Evolutionary conservation across 2,797 vertebrate genomes (phyloP).

Genomic region (Dallia pectoralis): DNA sequence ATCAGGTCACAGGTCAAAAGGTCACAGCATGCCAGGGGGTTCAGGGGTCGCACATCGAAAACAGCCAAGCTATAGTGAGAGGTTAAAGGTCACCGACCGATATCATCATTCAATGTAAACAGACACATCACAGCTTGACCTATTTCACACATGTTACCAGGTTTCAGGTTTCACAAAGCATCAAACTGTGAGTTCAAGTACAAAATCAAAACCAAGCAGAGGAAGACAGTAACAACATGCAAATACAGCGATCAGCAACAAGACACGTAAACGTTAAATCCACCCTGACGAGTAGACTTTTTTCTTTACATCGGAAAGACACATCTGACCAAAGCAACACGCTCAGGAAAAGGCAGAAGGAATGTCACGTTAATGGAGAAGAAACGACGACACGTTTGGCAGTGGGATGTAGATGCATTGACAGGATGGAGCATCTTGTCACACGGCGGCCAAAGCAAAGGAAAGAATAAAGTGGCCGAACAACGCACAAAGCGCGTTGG

Average conservation of each 20-base stretch:
- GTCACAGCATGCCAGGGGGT: conserved; percentile 55
- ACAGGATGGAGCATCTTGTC: conserved; percentile 12
- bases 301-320: neutral
- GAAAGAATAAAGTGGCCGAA: conserved; percentile 17
- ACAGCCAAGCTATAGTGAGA: conserved; percentile 14
- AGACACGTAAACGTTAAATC: neutral
- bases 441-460: conserved; percentile 23
- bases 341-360: conserved; percentile 17
- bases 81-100: neutral
- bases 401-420: conserved; percentile 23
- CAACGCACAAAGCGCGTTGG: neutral
- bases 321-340: conserved; percentile 2
- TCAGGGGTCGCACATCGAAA: conserved; percentile 21
- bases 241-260: neutral
- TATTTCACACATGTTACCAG: conserved; percentile 23
- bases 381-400: conserved; percentile 22
- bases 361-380: conserved; percentile 12
- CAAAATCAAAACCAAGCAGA: conserved; percentile 25
- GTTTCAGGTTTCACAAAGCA: conserved; percentile 17
- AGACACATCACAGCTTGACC: conserved; percentile 25
- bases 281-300: neutral
- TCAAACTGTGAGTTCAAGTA: conserved; percentile 34
- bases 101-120: neutral
- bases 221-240: conserved; percentile 5
- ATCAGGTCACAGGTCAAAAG: conserved; percentile 13